These are phyloP conservation scores for Proteles cristata DNA, from an alignment of 2,113 vertebrate species.

Conservation along the genomic window DNA sequence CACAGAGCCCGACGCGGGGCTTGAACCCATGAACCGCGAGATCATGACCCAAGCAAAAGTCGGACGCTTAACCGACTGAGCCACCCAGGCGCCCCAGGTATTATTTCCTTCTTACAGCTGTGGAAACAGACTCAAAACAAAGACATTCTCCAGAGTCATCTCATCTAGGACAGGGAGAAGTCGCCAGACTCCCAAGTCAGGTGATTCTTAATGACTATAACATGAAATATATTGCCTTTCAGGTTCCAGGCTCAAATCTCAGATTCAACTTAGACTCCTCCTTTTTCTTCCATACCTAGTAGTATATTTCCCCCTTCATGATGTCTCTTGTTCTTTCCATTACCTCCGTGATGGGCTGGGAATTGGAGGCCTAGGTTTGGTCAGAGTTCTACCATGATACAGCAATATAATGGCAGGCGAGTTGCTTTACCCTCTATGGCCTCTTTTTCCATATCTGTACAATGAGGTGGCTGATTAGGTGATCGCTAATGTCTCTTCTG, in stretches of 20 bases:
- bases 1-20: no score
- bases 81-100: no score
- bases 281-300: neutral
- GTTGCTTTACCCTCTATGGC: neutral
- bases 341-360: neutral
- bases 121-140: constrained; percentile 14
- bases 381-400: neutral
- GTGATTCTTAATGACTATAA: neutral
- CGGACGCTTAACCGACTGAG: no score
- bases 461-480: neutral
- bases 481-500: neutral
- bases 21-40: no score
- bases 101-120: neutral
- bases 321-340: neutral
- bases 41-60: no score
- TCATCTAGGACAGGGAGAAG: neutral
- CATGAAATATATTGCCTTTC: neutral
- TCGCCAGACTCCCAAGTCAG: neutral
- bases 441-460: neutral
- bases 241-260: neutral
- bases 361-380: neutral
- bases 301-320: neutral
- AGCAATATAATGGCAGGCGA: neutral
- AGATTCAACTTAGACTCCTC: neutral
- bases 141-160: neutral